These are phyloP conservation scores for Belgica antarctica DNA, from an alignment of 2,888 invertebrate species.

Conservation along the genomic window DNA sequence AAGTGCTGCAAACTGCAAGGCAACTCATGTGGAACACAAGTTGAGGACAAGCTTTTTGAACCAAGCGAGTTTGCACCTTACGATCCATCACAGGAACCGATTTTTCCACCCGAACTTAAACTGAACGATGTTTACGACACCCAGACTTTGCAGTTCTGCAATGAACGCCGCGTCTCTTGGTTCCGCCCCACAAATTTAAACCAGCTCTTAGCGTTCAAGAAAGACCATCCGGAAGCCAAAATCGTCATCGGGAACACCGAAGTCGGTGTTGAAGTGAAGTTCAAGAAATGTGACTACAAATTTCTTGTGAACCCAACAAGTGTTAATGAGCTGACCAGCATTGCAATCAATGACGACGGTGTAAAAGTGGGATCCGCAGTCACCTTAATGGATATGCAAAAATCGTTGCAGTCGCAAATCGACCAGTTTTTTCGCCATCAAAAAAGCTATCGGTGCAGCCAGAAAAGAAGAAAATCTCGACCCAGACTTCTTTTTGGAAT, in stretches of 20 bases:
- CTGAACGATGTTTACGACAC: slow-evolving; percentile 60
- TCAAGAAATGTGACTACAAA: slow-evolving; percentile 77
- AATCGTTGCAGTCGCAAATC: slow-evolving; percentile 61
- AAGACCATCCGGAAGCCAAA: slow-evolving; percentile 65
- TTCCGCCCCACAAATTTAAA: slow-evolving; percentile 68
- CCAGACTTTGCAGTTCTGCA: slow-evolving; percentile 61
- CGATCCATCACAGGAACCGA: slow-evolving; percentile 81
- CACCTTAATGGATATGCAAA: slow-evolving; percentile 73
- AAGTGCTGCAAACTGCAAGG: slow-evolving; percentile 62
- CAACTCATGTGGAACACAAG: slow-evolving; percentile 45
- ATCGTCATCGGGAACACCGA: slow-evolving; percentile 90
- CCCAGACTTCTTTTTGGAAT: slow-evolving; percentile 65
- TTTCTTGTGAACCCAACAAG: slow-evolving; percentile 70
- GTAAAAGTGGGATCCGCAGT: slow-evolving; percentile 76
- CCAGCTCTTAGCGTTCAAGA: slow-evolving; percentile 68
- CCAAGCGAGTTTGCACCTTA: slow-evolving; percentile 67
- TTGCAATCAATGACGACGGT: slow-evolving; percentile 59
- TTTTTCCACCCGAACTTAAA: slow-evolving; percentile 86
- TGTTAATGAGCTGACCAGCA: slow-evolving; percentile 66
- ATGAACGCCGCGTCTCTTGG: slow-evolving; percentile 65
- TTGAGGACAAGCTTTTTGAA: slow-evolving; percentile 58
- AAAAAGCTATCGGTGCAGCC: slow-evolving; percentile 79
- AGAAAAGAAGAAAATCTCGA: slow-evolving; percentile 66
- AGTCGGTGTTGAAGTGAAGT: slow-evolving; percentile 87
- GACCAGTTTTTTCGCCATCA: slow-evolving; percentile 77